Base-by-base conservation (phyloP, 1,140 invertebrate species). In the Fopius arisanus region DNA sequence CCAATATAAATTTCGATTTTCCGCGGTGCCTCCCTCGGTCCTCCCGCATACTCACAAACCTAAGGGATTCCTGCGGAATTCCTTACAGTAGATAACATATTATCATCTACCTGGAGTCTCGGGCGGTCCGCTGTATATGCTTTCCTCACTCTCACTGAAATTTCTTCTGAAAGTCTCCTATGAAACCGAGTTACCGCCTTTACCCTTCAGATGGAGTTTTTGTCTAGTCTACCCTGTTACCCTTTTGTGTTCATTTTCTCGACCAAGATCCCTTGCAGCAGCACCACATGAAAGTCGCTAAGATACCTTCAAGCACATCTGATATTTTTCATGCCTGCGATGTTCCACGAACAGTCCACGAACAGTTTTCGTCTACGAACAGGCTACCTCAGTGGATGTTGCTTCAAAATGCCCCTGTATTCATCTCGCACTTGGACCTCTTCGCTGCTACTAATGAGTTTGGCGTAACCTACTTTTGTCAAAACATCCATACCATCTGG, bases 181-280 rank as follows among this genome's bases (percentile, higher is more conserved):
- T 43, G 40, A 3, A 43, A 3, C n/a, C n/a, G 9, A 6, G n/a
- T n/a, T 14, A 12, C 40, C 12, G 40, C 12, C 40, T 43, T 43
- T 12, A 43, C 12, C 3, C 40, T 12, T 12, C 40, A 43, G 12
- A 10, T 43, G n/a, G 4, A 43, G 14, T n/a, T 43, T 19, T 31
- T 69, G 31, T 65, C 29, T 6, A 73, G 21, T 26, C 67, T 77
- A 3, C 40, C 16, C 16, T 66, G 19, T 7, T 33, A 68, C 1
- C 29, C 23, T 16, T 70, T 43, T 26, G 59, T 26, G n/a, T 63
- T 9, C 10, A 16, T 43, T 28, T 48, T 21, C 26, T 70, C 71
- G 3, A 76, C 0, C 71, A 71, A 76, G 16, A 67, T 70, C 51
- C 73, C 75, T 41, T 73, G 71, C 26, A 77, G 19, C 1, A 73